Evolutionary conservation across 1,140 invertebrate genomes (phyloP).

Genomic region (Gyrodactylus bullatarudis): DNA sequence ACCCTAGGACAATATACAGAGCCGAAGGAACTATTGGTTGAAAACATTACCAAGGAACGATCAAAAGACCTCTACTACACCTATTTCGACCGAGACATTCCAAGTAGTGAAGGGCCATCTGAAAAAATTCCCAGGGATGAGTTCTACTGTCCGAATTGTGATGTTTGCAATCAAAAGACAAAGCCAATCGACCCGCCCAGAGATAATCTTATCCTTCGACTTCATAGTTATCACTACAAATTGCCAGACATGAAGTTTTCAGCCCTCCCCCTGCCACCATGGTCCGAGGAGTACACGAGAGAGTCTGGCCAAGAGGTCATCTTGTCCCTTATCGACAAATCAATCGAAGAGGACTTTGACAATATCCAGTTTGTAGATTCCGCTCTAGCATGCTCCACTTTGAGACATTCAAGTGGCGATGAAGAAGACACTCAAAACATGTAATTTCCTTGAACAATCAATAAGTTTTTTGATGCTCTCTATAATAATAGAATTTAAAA

Average conservation of each 20-base stretch:
- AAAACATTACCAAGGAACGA: neutral
- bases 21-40: neutral
- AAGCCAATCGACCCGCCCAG: neutral
- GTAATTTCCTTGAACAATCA: no score
- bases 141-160: neutral
- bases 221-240: neutral
- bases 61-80: neutral
- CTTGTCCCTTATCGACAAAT: no score
- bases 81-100: neutral
- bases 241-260: neutral
- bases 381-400: no score
- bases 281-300: neutral
- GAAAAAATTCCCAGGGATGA: neutral
- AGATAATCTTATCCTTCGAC: neutral
- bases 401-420: no score
- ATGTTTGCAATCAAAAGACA: neutral
- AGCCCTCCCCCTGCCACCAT: neutral
- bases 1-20: constrained; percentile 28
- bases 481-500: no score
- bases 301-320: no score
- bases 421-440: no score
- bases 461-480: no score
- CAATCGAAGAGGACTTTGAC: neutral
- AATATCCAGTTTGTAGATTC: neutral
- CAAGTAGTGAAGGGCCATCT: neutral